Evolutionary conservation across 2,113 vertebrate species (phyloP), one percentile per base, ranked within the genome.

Genomic region (Hippocampus zosterae): DNA sequence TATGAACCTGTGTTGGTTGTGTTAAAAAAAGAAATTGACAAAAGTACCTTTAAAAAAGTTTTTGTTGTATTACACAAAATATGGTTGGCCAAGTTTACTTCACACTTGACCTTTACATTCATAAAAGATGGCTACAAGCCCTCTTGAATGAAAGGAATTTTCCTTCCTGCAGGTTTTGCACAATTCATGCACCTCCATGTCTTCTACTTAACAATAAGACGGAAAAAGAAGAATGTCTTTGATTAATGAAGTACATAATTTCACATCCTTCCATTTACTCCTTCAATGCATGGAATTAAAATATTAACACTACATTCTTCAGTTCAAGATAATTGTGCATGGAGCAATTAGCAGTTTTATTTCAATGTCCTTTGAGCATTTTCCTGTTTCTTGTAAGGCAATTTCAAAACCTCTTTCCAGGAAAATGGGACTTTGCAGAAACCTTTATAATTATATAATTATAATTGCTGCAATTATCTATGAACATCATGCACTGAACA

Each of bases 231-330:
- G 13, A 41, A 63, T 23, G 33, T 63, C 61, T 63, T 63, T 41
- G 40, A 63, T 63, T n/a, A 63, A 42, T 63, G 19, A 63, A 63
- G 37, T 44, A n/a, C 40, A 63, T 42, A 42, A 16, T 64, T 64
- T 42, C 40, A 25, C 40, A 64, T 64, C n/a, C 62, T 64, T 64
- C 13, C n/a, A 64, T 23, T 44, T 21, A 23, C 8, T 10, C 6
- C 37, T 41, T 63, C 33, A 63, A 41, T 63, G 60, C 62, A 44
- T 18, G 41, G 16, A 15, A 41, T 64, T 44, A 13, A 44, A 64
- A 44, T n/a, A 44, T 41, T 42, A 64, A 64, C 42, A 12, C 40
- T 42, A n/a, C 16, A 25, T 13, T 64, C 21, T 41, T 44, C 29
- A 16, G 62, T 64, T 64, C 10, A 42, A 44, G 40, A 44, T 41